Evolutionary conservation across 2,113 vertebrate genomes (phyloP).

Genomic region (Amphiprion ocellaris): DNA sequence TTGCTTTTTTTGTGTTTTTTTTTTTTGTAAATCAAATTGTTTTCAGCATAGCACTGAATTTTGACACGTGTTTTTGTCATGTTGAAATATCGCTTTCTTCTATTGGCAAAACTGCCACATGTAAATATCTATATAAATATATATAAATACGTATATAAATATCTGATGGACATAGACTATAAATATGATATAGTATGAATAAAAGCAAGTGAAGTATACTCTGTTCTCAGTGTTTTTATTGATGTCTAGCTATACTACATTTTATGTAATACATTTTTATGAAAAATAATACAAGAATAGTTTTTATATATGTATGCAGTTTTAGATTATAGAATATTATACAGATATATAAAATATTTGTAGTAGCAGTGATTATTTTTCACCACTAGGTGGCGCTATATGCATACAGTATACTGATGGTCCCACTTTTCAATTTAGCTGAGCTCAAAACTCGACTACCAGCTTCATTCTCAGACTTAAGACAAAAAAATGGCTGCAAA

Average conservation of each 20-base stretch:
- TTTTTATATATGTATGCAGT: too few relatives aligned
- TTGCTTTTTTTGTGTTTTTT: not conserved
- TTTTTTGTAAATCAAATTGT: constrained; percentile 32
- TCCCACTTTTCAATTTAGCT: too few relatives aligned
- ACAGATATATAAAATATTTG: not conserved
- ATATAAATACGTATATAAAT: constrained; percentile 67
- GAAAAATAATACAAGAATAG: not conserved
- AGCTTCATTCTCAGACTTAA: too few relatives aligned
- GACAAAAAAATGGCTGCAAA: too few relatives aligned
- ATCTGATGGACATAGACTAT: constrained; percentile 73
- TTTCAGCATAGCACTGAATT: constrained; percentile 73
- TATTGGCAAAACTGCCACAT: constrained; percentile 71
- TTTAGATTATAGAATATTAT: too few relatives aligned
- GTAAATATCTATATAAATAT: constrained; percentile 77
- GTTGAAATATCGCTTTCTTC: constrained; percentile 70
- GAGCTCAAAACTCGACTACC: too few relatives aligned
- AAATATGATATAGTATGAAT: constrained; percentile 80
- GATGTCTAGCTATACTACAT: not conserved
- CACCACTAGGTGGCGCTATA: constrained; percentile 45
- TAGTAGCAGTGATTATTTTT: not conserved
- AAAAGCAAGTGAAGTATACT: constrained; percentile 66
- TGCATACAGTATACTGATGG: not conserved
- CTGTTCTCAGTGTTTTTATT: constrained; percentile 15
- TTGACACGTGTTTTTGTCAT: constrained; percentile 58
- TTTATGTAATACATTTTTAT: not conserved